Evolutionary conservation across 2,797 vertebrate genomes (phyloP).

Genomic region (Erithacus rubecula): DNA sequence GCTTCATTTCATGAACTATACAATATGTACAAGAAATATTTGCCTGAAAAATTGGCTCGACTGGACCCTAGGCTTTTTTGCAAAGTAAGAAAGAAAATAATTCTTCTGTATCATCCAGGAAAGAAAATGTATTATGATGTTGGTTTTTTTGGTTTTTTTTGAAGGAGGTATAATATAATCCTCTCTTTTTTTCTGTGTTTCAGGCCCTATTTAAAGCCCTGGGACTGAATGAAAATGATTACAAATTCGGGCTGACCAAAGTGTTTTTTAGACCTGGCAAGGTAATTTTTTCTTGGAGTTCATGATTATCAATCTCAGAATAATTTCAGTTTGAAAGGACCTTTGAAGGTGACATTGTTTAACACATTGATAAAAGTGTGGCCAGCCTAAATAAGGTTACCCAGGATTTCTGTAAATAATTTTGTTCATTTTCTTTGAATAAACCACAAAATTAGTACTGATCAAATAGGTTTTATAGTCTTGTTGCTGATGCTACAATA

Average conservation of each 20-base stretch:
- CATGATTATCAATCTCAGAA: not conserved
- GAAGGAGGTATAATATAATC: not conserved
- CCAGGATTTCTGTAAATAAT: not conserved
- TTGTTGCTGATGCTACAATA: not conserved
- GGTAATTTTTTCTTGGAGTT: slow-evolving; percentile 77
- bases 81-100: slow-evolving; percentile 80
- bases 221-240: slow-evolving; percentile 94
- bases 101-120: not conserved
- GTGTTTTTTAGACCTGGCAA: slow-evolving; percentile 98
- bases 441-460: not conserved
- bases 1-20: slow-evolving; percentile 97
- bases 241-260: slow-evolving; percentile 96
- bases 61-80: slow-evolving; percentile 96
- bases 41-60: slow-evolving; percentile 90
- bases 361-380: not conserved
- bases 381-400: not conserved
- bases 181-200: slow-evolving; percentile 43
- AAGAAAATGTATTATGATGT: not conserved
- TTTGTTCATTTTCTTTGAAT: not conserved
- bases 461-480: not conserved
- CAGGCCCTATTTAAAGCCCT: slow-evolving; percentile 97
- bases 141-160: not conserved
- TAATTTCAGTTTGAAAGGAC: not conserved
- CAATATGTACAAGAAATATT: slow-evolving; percentile 97
- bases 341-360: not conserved